These are phyloP conservation scores for Apodemia hepburni DNA, from an alignment of 2,888 invertebrate genomes.

Conservation along the genomic window DNA sequence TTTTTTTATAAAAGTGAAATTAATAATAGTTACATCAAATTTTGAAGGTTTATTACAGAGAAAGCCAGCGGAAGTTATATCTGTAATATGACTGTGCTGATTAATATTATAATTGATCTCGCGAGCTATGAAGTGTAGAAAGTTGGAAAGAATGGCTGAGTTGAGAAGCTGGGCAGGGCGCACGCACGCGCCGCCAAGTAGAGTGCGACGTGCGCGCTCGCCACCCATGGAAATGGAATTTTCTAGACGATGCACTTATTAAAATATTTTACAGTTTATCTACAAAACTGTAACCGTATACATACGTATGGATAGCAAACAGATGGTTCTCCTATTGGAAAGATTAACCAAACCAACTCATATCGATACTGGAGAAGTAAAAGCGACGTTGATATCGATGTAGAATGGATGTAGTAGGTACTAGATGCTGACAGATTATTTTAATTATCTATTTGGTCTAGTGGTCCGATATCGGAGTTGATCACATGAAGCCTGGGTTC, in stretches of 20 bases:
- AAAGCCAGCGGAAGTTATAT: conserved; percentile 67
- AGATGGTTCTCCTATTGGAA: too few species aligned
- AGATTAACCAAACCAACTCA: too few species aligned
- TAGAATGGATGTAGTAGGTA: too few species aligned
- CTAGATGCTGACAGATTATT: too few species aligned
- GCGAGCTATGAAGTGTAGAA: conserved; percentile 75
- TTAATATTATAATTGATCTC: conserved; percentile 77
- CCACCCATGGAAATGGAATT: conserved; percentile 45
- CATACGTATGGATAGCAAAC: too few species aligned
- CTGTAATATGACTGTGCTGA: conserved; percentile 69
- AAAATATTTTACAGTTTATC: conserved; percentile 24
- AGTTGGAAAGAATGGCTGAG: conserved; percentile 67
- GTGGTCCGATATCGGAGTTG: too few species aligned
- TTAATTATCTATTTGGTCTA: too few species aligned
- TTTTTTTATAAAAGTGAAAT: conserved; percentile 14
- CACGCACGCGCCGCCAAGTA: conserved; percentile 60
- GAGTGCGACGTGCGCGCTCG: conserved; percentile 57
- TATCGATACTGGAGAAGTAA: too few species aligned
- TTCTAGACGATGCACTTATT: conserved; percentile 40
- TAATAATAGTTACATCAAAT: conserved; percentile 22
- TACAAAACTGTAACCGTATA: not conserved
- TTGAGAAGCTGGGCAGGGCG: conserved; percentile 41
- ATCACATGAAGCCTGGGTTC: too few species aligned
- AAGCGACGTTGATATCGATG: too few species aligned
- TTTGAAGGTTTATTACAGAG: conserved; percentile 36